phyloP scores from a whole-genome alignment of 2,797 vertebrate species.

The Pangasius macronema region DNA sequence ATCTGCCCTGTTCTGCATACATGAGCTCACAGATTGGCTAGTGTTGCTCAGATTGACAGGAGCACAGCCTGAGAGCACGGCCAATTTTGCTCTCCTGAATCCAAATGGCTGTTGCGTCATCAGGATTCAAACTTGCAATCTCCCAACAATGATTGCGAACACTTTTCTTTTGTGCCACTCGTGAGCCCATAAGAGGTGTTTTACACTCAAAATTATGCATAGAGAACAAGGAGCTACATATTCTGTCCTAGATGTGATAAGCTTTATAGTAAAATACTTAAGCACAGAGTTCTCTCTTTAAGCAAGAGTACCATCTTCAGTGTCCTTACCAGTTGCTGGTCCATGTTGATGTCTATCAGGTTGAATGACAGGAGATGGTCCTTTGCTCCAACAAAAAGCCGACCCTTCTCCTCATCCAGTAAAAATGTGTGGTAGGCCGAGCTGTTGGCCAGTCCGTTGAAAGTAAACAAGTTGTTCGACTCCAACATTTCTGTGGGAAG shows the following conservation, averaged over 20 bases:
- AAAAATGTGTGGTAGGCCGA: conserved; percentile 95
- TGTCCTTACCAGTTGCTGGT: conserved; percentile 86
- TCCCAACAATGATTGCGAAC: neutral
- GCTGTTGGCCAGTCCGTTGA: conserved; percentile 90
- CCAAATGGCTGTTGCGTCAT: neutral
- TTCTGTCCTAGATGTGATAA: neutral
- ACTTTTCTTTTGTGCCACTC: neutral
- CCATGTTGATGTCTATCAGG: conserved; percentile 92
- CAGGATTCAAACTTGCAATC: neutral
- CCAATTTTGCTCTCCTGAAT: neutral
- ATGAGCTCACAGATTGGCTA: neutral
- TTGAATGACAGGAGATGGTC: conserved; percentile 98
- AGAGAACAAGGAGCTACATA: neutral
- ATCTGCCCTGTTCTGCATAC: neutral
- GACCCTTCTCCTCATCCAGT: conserved; percentile 92
- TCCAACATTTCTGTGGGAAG: conserved; percentile 92
- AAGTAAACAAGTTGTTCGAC: conserved; percentile 91
- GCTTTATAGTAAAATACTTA: neutral
- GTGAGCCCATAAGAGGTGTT: neutral
- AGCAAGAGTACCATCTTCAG: neutral
- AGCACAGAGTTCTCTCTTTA: neutral
- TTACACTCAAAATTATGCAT: neutral
- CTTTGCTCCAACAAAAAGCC: conserved; percentile 93
- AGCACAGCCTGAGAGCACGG: neutral
- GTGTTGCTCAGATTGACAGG: neutral